Percentiles rank a stretch among this genome's conserved stretches.
Conservation (phyloP, 1,140 invertebrate genomes). For the Bombus soroeensis region DNA sequence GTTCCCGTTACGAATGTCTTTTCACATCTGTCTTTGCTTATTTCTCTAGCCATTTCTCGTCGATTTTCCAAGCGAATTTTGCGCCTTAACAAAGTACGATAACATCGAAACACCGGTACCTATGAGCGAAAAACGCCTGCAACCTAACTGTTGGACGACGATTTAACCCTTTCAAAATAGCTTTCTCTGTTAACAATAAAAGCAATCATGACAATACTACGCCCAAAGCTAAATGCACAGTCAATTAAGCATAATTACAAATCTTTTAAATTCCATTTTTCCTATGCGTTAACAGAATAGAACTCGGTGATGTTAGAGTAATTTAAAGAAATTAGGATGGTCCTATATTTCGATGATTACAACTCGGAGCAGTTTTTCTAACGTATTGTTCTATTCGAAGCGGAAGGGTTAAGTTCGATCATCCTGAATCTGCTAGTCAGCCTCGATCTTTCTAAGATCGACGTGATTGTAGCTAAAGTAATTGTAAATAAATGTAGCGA, state of each 20-base stretch:
- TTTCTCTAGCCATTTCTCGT: not conserved
- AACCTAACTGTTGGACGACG: not conserved
- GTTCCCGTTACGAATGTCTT: not conserved
- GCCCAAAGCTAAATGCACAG: no score
- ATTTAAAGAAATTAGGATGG: no score
- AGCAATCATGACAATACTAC: no score
- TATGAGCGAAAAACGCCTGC: no score
- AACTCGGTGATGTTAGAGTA: no score
- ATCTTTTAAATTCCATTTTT: no score
- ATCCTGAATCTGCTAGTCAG: constrained; percentile 23
- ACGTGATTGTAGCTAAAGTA: constrained; percentile 12
- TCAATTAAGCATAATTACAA: no score
- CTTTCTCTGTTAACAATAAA: not conserved
- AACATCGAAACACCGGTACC: constrained; percentile 1
- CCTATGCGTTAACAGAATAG: no score
- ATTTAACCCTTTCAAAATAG: not conserved
- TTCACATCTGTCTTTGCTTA: not conserved
- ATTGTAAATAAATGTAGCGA: constrained; percentile 50
- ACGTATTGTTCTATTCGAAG: no score
- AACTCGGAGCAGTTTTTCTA: no score
- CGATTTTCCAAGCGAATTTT: constrained; percentile 1
- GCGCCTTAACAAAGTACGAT: constrained; percentile 13
- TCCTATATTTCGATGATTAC: no score
- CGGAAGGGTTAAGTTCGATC: no score
- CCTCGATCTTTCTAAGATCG: not conserved